Evolutionary conservation across 2,797 vertebrate genomes (phyloP).

Genomic region (Tragopan temminckii): DNA sequence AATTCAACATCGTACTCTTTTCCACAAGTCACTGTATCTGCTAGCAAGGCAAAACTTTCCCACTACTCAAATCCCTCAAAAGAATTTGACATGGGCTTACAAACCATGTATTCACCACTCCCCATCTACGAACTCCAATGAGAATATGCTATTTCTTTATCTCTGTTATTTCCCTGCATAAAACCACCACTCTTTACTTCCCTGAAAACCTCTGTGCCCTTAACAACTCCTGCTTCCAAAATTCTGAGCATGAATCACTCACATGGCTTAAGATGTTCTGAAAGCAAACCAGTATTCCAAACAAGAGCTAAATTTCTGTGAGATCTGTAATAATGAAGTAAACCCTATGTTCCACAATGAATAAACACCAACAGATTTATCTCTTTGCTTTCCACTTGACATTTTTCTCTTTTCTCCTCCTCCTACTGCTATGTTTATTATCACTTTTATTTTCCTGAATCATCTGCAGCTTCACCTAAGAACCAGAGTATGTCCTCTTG

Average conservation of each 20-base stretch:
- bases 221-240: background rate
- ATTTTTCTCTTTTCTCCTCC: background rate
- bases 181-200: background rate
- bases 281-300: background rate
- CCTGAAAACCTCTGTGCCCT: background rate
- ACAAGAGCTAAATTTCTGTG: background rate
- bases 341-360: background rate
- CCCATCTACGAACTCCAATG: background rate
- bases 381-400: background rate
- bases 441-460: background rate
- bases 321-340: background rate
- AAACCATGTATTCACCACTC: background rate
- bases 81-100: fast-evolving
- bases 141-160: background rate
- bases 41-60: background rate
- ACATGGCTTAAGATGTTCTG: background rate
- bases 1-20: background rate
- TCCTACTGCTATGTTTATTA: background rate
- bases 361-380: background rate
- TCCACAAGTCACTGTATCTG: fast-evolving
- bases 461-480: background rate
- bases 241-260: background rate
- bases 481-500: fast-evolving
- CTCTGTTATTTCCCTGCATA: background rate
- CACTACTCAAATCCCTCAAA: background rate